Conservation (phyloP, 2,113 vertebrate species). For the Percina caprodes region DNA sequence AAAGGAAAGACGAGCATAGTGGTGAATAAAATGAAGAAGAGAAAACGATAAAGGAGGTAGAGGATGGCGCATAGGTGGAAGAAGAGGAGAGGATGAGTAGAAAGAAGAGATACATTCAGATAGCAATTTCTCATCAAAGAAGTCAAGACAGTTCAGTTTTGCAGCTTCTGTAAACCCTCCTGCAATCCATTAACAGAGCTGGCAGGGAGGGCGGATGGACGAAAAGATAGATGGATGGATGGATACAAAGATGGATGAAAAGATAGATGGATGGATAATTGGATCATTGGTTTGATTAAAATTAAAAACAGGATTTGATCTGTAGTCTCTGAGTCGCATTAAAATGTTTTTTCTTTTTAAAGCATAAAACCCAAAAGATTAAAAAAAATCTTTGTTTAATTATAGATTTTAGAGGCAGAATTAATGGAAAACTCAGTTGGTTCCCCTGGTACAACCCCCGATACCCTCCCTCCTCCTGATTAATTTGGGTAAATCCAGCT, state of each 20-base stretch:
- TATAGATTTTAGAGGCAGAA: conserved; percentile 64
- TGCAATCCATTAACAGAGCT: conserved; percentile 1
- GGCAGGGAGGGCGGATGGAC: background rate
- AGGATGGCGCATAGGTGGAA: too few relatives aligned
- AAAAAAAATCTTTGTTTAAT: conserved; percentile 63
- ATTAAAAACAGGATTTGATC: background rate
- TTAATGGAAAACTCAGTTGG: conserved; percentile 59
- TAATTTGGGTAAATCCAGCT: conserved; percentile 57
- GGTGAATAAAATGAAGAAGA: background rate
- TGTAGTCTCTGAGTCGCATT: conserved; percentile 1
- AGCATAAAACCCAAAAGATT: conserved; percentile 25
- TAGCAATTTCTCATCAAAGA: background rate
- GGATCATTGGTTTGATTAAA: conserved; percentile 7
- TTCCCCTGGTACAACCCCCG: conserved; percentile 41
- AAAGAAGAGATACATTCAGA: too few relatives aligned
- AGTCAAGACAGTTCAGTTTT: background rate
- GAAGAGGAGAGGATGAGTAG: background rate
- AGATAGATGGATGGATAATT: conserved; percentile 15
- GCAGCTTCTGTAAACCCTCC: background rate
- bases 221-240: background rate
- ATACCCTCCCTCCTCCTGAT: conserved; percentile 41
- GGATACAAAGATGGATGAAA: background rate
- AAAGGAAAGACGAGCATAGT: background rate
- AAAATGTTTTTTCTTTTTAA: conserved; percentile 7
- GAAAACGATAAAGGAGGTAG: too few relatives aligned